Conservation (phyloP, 2,888 invertebrate genomes). For the Drosophila borborema region DNA sequence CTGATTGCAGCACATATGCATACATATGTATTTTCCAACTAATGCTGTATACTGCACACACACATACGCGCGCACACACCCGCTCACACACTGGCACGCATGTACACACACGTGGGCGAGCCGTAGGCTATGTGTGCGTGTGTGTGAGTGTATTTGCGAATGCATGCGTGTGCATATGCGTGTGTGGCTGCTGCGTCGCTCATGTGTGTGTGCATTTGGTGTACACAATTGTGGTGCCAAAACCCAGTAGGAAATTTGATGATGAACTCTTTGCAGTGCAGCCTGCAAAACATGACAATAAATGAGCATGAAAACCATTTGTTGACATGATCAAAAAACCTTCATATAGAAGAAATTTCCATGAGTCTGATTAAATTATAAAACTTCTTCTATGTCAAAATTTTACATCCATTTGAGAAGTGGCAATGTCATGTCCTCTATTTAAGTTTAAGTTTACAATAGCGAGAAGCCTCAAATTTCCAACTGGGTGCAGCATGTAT, state of each 20-base stretch:
- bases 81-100: conserved; percentile 10
- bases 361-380: no score
- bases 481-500: not conserved
- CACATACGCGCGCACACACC: conserved; percentile 8
- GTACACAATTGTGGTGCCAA: conserved; percentile 19
- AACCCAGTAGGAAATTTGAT: conserved; percentile 5
- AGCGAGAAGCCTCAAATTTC: not conserved
- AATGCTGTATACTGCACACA: conserved; percentile 24
- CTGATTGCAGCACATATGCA: conserved; percentile 21
- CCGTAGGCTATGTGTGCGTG: conserved; percentile 18
- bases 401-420: not conserved
- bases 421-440: not conserved
- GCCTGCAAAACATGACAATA: not conserved
- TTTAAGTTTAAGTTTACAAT: not conserved
- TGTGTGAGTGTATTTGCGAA: conserved; percentile 21
- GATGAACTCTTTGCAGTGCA: not conserved
- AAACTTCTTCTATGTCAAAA: not conserved
- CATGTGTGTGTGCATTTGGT: conserved; percentile 44
- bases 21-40: conserved; percentile 27
- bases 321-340: not conserved
- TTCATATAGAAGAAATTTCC: not conserved
- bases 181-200: conserved; percentile 45
- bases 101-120: conserved; percentile 46
- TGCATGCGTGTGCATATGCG: conserved; percentile 38
- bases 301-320: not conserved